phyloP scores from a whole-genome alignment of 2,113 vertebrate genomes.

The Prietella phreatophila region DNA sequence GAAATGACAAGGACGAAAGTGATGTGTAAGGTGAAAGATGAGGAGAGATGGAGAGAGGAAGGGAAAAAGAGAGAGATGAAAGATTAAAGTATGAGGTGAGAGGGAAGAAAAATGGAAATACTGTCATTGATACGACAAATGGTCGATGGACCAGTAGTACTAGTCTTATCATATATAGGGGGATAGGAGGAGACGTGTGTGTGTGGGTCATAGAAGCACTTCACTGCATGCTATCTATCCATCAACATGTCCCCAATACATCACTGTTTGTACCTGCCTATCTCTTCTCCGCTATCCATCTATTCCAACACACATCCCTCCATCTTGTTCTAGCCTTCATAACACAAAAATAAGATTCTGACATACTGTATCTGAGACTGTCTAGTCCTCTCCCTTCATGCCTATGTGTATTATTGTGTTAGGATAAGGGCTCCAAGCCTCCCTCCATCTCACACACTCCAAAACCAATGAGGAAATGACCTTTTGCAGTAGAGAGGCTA shows the following conservation, averaged over 20 bases:
- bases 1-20: background rate
- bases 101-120: background rate
- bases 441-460: background rate
- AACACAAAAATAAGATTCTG: slow-evolving; percentile 7
- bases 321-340: background rate
- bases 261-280: slow-evolving; percentile 33
- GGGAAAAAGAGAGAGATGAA: background rate
- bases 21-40: background rate
- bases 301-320: slow-evolving; percentile 12
- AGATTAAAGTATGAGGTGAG: background rate
- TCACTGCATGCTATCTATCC: slow-evolving; percentile 30
- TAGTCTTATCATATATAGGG: background rate
- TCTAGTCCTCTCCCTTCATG: background rate
- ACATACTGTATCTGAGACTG: background rate
- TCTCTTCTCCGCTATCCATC: slow-evolving; percentile 19
- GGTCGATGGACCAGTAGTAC: background rate
- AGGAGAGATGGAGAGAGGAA: background rate
- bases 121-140: background rate
- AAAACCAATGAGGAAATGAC: background rate
- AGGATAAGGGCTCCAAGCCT: background rate
- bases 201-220: background rate
- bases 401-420: slow-evolving; percentile 14
- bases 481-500: background rate
- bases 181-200: background rate
- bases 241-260: slow-evolving; percentile 48